phyloP scores from a whole-genome alignment of 2,797 vertebrate genomes.

The Brachymystax lenok region DNA sequence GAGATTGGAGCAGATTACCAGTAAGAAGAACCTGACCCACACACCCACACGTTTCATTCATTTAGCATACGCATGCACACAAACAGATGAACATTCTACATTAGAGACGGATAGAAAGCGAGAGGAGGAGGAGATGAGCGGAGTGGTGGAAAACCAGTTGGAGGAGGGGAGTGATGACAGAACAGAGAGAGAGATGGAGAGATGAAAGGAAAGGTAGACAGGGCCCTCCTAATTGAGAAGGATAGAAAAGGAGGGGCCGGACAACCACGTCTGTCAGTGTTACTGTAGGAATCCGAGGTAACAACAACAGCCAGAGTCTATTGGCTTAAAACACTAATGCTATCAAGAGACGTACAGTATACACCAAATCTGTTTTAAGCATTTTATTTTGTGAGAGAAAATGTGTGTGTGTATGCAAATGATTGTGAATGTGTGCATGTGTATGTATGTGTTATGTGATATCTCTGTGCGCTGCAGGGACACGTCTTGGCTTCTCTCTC shows the following conservation, averaged over 20 bases:
- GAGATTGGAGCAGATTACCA: slow-evolving; percentile 60
- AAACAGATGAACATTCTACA: not conserved
- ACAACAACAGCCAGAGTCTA: not conserved
- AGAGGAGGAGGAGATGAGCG: slow-evolving; percentile 31
- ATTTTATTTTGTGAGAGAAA: not conserved
- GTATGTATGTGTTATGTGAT: not conserved
- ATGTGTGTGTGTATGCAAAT: not conserved
- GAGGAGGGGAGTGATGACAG: slow-evolving; percentile 24
- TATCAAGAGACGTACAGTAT: not conserved
- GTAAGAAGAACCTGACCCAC: slow-evolving; percentile 35
- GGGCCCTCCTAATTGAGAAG: not conserved
- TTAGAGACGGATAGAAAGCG: slow-evolving; percentile 8
- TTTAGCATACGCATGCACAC: not conserved
- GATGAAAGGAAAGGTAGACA: slow-evolving; percentile 9
- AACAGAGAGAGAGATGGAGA: slow-evolving; percentile 7
- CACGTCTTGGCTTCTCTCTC: not conserved
- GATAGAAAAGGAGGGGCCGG: not conserved
- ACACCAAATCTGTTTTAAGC: not conserved
- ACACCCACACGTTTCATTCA: not conserved
- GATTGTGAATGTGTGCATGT: not conserved
- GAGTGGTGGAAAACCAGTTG: not conserved
- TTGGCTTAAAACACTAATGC: not conserved
- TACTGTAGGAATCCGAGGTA: not conserved
- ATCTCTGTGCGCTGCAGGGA: not conserved
- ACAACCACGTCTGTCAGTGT: not conserved